phyloP scores from a whole-genome alignment of 2,113 vertebrate species.

The Cyprinodon brontotheroides region DNA sequence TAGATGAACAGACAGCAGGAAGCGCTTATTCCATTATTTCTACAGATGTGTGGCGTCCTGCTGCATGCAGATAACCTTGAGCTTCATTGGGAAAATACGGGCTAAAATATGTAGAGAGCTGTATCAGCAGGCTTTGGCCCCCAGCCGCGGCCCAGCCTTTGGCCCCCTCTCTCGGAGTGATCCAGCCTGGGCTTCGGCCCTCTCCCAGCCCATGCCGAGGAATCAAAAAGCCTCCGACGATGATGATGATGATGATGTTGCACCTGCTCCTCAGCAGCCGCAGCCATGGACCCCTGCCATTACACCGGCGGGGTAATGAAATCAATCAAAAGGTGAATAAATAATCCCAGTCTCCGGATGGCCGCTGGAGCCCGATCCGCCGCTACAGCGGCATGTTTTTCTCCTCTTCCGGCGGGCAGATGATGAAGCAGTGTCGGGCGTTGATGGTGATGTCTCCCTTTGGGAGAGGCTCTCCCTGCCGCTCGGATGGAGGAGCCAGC shows the following conservation, averaged over 20 bases:
- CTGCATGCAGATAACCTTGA: conserved; percentile 57
- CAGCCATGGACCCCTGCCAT: conserved; percentile 76
- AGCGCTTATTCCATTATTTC: conserved; percentile 10
- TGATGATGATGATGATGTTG: conserved; percentile 48
- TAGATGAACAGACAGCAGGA: conserved; percentile 8
- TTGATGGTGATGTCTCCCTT: conserved; percentile 69
- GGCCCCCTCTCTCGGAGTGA: conserved; percentile 28
- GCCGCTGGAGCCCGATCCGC: conserved; percentile 7
- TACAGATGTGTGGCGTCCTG: conserved; percentile 17
- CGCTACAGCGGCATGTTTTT: conserved; percentile 24
- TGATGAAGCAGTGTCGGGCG: conserved; percentile 51
- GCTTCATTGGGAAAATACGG: conserved; percentile 13
- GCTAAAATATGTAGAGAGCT: conserved; percentile 20
- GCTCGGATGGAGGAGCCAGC: conserved; percentile 70
- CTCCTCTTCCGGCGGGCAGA: conserved; percentile 38
- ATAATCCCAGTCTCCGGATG: conserved; percentile 36
- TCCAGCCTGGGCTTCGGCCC: conserved; percentile 58
- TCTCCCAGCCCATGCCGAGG: conserved; percentile 64
- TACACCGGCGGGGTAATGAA: conserved; percentile 41
- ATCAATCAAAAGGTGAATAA: conserved; percentile 70
- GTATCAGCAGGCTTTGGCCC: conserved; percentile 30
- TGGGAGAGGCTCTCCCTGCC: conserved; percentile 74
- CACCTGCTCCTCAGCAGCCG: conserved; percentile 79
- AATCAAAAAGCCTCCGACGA: conserved; percentile 55
- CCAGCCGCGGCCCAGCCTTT: conserved; percentile 52